These are phyloP conservation scores for Oncorhynchus gorbuscha DNA, from an alignment of 2,113 vertebrate genomes.

Conservation along the genomic window DNA sequence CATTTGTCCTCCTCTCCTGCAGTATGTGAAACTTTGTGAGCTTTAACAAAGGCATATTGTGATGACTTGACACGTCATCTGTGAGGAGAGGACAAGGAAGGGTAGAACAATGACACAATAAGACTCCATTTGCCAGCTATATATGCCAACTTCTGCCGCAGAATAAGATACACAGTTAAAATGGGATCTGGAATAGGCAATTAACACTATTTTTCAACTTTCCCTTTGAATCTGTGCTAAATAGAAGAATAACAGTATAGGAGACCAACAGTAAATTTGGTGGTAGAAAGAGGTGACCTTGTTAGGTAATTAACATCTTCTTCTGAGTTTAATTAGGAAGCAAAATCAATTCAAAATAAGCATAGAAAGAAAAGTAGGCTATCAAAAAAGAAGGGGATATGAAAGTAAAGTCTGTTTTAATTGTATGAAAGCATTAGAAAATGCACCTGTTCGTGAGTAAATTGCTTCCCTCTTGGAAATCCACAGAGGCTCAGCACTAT, in stretches of 20 bases:
- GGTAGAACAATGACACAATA: conserved; percentile 71
- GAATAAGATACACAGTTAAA: conserved; percentile 69
- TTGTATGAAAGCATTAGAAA: conserved; percentile 81
- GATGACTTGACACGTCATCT: conserved; percentile 73
- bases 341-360: conserved; percentile 79
- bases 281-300: conserved; percentile 78
- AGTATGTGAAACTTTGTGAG: conserved; percentile 61
- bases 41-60: conserved; percentile 72
- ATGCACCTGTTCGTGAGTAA: conserved; percentile 78
- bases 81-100: conserved; percentile 63
- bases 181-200: conserved; percentile 75
- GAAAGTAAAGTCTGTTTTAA: conserved; percentile 75
- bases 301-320: conserved; percentile 83
- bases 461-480: conserved; percentile 75
- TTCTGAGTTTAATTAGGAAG: conserved; percentile 82
- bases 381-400: conserved; percentile 62
- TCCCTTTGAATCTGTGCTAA: conserved; percentile 70
- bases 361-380: conserved; percentile 71
- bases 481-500: conserved; percentile 69
- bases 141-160: conserved; percentile 60
- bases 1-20: conserved; percentile 40
- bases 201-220: conserved; percentile 76
- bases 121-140: conserved; percentile 71
- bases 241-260: conserved; percentile 62
- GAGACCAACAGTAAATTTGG: conserved; percentile 71